These are phyloP conservation scores for Strix uralensis DNA, from an alignment of 2,113 vertebrate species.

Conservation along the genomic window DNA sequence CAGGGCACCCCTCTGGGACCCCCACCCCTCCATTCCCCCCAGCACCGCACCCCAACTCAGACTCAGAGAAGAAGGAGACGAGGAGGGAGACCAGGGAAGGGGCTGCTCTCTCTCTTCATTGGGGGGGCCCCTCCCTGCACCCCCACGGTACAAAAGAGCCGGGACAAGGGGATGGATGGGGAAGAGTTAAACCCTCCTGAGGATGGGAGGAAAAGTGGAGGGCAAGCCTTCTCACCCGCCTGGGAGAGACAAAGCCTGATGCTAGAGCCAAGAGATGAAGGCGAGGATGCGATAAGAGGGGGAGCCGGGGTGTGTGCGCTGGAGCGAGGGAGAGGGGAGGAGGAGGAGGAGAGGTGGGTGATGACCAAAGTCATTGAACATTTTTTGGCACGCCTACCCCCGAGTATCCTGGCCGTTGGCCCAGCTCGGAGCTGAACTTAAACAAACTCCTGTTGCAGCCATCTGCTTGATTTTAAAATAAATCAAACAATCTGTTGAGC, in stretches of 20 bases:
- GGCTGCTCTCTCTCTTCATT: not conserved
- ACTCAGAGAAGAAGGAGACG: fast-evolving
- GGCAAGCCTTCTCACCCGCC: not conserved
- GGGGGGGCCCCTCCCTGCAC: fast-evolving
- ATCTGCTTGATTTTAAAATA: conserved; percentile 99
- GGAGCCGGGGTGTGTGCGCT: conserved; percentile 58
- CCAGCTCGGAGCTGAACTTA: conserved; percentile 97
- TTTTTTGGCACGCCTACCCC: conserved; percentile 87
- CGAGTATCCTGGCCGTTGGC: conserved; percentile 87
- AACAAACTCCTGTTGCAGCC: conserved; percentile 99
- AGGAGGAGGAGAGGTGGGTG: conserved; percentile 83
- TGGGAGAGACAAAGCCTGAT: not conserved
- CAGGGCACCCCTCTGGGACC: not conserved
- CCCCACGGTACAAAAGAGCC: not conserved
- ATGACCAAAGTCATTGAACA: conserved; percentile 93
- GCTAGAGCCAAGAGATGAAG: conserved; percentile 19
- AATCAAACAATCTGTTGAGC: conserved; percentile 97
- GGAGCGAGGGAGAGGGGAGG: conserved; percentile 64
- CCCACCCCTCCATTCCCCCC: not conserved
- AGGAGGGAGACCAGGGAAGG: not conserved
- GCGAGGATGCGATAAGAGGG: conserved; percentile 28
- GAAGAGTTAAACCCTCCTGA: not conserved
- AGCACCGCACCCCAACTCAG: fast-evolving
- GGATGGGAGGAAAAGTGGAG: not conserved
- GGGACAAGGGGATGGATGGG: not conserved